Evolutionary conservation across 1,140 invertebrate species (phyloP), one percentile per base, ranked within the genome.

Genomic region (Dysdera silvatica): DNA sequence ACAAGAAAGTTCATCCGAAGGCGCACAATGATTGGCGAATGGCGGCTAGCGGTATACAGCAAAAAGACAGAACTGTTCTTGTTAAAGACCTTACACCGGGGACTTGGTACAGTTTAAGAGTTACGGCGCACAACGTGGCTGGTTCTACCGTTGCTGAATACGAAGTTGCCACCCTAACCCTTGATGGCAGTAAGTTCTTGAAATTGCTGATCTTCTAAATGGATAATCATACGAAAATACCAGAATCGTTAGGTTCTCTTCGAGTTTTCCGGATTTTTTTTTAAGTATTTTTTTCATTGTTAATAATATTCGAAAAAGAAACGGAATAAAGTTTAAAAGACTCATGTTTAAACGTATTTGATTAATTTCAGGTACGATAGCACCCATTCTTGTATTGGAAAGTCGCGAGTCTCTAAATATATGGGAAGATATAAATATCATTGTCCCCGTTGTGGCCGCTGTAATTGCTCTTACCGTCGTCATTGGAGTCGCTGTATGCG

Each of bases 41-140:
- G 23, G 51, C 66, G 0, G 67, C 69, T 3, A 64, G 41, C 26
- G 51, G 67, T 14, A 58, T 66, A 20, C 32, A 45, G 37, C 52
- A 56, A 7, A 56, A 69, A 24, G 61, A 70, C 28, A 53, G 56
- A 8, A 41, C 53, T 12, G 48, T 65, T 4, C 28, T 35, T 18
- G 73, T 78, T 0, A 67, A 83, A 31, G 88, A 91, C 60, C 77
- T 96, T n/a, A 82, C 83, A 40, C 85, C 91, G 0, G 87, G 84
- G 14, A 89, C 88, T 0, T 86, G 86, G 71, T 95, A 95, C 75
- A 85, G 88, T 26, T 81, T 91, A 29, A 83, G 85, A 65, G 86
- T 95, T 37, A 89, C 87, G 0, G 91, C 91, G 0, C 85, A 91
- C 75, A 95, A 94, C 75, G 91, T 92, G 73, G 91, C 91, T 0